Evolutionary conservation across 1,140 invertebrate species (phyloP).

Genomic region (Heliconius congener): DNA sequence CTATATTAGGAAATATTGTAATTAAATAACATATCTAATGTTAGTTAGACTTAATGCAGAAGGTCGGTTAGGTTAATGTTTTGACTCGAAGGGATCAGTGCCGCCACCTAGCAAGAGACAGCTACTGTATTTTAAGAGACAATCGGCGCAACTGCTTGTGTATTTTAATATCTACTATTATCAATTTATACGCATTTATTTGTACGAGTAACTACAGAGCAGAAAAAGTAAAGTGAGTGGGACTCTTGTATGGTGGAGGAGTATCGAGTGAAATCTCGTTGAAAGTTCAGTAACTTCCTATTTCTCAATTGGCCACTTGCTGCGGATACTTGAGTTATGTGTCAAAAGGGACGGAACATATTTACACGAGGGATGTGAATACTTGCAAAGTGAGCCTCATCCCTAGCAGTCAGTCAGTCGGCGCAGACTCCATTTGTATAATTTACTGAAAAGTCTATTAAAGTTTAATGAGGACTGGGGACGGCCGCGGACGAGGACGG

Average conservation of each 20-base stretch:
- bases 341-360: neutral
- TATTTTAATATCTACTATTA: too few relatives aligned
- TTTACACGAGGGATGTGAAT: neutral
- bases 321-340: neutral
- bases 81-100: too few relatives aligned
- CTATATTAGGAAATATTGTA: too few relatives aligned
- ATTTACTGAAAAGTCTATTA: neutral
- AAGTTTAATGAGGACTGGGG: neutral
- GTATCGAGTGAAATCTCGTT: neutral
- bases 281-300: neutral
- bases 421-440: neutral
- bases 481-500: neutral
- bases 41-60: too few relatives aligned
- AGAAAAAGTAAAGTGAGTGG: too few relatives aligned
- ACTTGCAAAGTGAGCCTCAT: neutral
- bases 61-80: too few relatives aligned
- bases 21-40: too few relatives aligned
- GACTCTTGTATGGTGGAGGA: neutral
- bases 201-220: too few relatives aligned
- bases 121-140: too few relatives aligned
- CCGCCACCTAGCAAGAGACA: too few relatives aligned
- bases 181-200: too few relatives aligned
- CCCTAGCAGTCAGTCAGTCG: neutral
- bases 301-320: neutral
- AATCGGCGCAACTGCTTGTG: too few relatives aligned